These are phyloP conservation scores for Deilephila elpenor DNA, from an alignment of 2,888 invertebrate species.

Conservation along the genomic window DNA sequence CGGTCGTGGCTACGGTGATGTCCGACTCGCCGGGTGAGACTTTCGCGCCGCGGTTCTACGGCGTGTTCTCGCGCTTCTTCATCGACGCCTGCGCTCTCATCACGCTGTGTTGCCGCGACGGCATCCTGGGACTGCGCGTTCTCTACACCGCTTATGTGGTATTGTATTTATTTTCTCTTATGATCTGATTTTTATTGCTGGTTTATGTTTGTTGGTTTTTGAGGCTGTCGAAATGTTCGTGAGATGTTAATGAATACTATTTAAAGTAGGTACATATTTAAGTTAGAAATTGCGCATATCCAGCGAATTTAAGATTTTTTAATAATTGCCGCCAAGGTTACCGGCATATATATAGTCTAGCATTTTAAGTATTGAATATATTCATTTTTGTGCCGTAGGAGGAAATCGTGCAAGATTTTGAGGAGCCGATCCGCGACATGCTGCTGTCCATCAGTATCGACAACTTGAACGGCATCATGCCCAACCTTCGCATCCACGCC, in stretches of 20 bases:
- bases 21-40: slow-evolving; percentile 48
- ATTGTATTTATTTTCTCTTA: slow-evolving; percentile 35
- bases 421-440: slow-evolving; percentile 40
- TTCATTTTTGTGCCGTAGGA: slow-evolving; percentile 37
- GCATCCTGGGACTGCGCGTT: slow-evolving; percentile 51
- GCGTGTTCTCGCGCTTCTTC: slow-evolving; percentile 57
- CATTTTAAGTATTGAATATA: not conserved
- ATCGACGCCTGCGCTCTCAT: slow-evolving; percentile 62
- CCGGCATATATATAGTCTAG: not conserved
- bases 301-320: not conserved
- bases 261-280: too few species aligned
- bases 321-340: not conserved
- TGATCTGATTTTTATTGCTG: not conserved
- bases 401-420: slow-evolving; percentile 40
- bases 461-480: slow-evolving; percentile 45
- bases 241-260: too few species aligned
- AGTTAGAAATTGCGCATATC: too few species aligned
- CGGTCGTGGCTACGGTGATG: slow-evolving; percentile 56
- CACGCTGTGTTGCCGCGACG: slow-evolving; percentile 53
- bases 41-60: slow-evolving; percentile 59
- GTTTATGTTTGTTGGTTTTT: too few species aligned
- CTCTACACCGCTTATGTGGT: slow-evolving; percentile 48
- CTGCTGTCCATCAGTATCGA: slow-evolving; percentile 45
- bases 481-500: slow-evolving; percentile 41
- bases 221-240: too few species aligned